Conservation (phyloP, 2,888 invertebrate genomes). For the Drepana falcataria region DNA sequence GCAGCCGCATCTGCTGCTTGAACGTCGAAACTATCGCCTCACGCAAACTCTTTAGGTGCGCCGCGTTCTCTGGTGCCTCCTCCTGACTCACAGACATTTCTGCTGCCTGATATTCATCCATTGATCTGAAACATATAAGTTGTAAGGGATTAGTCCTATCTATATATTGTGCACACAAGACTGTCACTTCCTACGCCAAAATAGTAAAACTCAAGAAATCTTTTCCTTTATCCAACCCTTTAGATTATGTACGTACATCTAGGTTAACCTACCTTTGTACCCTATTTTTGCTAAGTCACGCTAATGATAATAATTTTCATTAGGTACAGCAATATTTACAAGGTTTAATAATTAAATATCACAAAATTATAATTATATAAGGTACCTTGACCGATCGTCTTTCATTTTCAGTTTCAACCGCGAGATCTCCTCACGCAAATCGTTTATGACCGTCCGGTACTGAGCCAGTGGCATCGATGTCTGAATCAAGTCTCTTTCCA, state of each 20-base stretch:
- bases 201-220: no score
- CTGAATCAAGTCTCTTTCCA: slow-evolving; percentile 81
- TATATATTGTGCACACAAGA: no score
- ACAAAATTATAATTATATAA: slow-evolving; percentile 3
- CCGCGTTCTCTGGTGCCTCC: slow-evolving; percentile 49
- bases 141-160: neutral
- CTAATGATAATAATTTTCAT: no score
- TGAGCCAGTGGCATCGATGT: slow-evolving; percentile 89
- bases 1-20: slow-evolving; percentile 94
- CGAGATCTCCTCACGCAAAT: slow-evolving; percentile 90
- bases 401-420: slow-evolving; percentile 89
- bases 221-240: no score
- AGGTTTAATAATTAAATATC: no score
- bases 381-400: slow-evolving; percentile 79
- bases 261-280: no score
- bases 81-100: slow-evolving; percentile 44
- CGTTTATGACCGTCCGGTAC: slow-evolving; percentile 89
- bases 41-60: slow-evolving; percentile 82
- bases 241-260: no score
- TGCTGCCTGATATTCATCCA: slow-evolving; percentile 47
- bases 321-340: no score
- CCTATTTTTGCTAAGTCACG: no score
- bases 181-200: no score
- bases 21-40: slow-evolving; percentile 93
- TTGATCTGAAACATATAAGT: slow-evolving; percentile 32